phyloP scores from a whole-genome alignment of 2,113 vertebrate genomes.

The Pterocles gutturalis region DNA sequence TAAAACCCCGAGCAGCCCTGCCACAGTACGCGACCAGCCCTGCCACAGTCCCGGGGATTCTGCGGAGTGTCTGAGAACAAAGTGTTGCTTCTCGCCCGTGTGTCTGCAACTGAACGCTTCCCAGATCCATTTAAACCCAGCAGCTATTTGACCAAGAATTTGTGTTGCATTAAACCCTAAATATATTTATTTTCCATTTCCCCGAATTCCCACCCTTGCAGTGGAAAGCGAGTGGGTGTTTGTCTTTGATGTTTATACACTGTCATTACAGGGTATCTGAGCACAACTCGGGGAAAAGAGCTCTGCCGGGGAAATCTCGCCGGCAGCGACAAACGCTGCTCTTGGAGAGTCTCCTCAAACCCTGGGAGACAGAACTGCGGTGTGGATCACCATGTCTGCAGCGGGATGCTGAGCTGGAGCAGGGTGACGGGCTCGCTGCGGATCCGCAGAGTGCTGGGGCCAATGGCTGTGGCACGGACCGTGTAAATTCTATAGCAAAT shows the following conservation, averaged over 20 bases:
- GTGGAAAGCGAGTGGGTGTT: background rate
- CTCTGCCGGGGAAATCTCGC: rapidly evolving
- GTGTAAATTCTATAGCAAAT: too few relatives aligned
- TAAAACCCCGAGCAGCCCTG: background rate
- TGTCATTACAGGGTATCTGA: background rate
- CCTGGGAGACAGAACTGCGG: rapidly evolving
- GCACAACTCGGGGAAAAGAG: background rate
- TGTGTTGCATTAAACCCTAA: slow-evolving; percentile 1
- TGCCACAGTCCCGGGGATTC: background rate
- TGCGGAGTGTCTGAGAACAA: background rate
- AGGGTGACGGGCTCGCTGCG: background rate
- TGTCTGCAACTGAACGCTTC: background rate
- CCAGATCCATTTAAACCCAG: background rate
- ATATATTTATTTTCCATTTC: background rate
- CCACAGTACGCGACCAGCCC: background rate
- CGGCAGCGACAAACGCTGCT: background rate
- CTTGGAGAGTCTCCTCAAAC: background rate
- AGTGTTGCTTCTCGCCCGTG: background rate
- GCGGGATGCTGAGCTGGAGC: rapidly evolving
- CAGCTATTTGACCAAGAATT: background rate
- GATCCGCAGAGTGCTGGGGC: background rate
- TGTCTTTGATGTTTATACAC: background rate
- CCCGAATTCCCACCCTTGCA: background rate
- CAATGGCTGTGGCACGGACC: too few relatives aligned
- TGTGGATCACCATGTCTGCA: rapidly evolving